Conservation (phyloP, 2,888 invertebrate genomes). For the Didymodactylos carnosus region DNA sequence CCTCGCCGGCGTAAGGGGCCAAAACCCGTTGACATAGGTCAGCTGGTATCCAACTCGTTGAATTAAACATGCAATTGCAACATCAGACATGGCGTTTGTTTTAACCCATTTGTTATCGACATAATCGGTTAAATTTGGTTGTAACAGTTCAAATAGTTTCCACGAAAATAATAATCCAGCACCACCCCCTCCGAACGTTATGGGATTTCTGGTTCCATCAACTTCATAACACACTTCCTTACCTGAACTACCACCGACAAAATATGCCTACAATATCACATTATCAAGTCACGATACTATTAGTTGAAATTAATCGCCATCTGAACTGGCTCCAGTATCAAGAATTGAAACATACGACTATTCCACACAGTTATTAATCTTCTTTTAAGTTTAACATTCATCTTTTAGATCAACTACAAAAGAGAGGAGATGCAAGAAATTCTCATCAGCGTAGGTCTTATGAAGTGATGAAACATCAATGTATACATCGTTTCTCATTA, state of each 20-base stretch:
- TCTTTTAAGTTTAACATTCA: no score
- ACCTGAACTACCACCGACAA: not conserved
- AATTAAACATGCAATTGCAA: not conserved
- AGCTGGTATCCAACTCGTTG: not conserved
- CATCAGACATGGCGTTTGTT: not conserved
- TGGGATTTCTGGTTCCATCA: not conserved
- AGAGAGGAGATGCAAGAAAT: no score
- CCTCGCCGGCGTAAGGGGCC: not conserved
- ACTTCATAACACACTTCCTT: fast-evolving
- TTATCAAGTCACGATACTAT: no score
- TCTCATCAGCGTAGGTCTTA: no score
- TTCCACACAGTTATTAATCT: no score
- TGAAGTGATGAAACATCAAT: no score
- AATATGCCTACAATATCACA: no score
- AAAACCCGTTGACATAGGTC: not conserved
- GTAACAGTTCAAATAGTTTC: not conserved
- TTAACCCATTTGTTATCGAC: not conserved
- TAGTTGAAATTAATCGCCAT: no score
- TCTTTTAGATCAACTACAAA: no score
- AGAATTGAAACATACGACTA: no score
- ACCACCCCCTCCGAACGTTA: not conserved
- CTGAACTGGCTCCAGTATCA: no score
- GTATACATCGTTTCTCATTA: no score
- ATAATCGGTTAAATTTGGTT: not conserved
- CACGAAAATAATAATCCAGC: not conserved